These are phyloP conservation scores for Bombus picipes DNA, from an alignment of 1,140 invertebrate species.

Conservation along the genomic window DNA sequence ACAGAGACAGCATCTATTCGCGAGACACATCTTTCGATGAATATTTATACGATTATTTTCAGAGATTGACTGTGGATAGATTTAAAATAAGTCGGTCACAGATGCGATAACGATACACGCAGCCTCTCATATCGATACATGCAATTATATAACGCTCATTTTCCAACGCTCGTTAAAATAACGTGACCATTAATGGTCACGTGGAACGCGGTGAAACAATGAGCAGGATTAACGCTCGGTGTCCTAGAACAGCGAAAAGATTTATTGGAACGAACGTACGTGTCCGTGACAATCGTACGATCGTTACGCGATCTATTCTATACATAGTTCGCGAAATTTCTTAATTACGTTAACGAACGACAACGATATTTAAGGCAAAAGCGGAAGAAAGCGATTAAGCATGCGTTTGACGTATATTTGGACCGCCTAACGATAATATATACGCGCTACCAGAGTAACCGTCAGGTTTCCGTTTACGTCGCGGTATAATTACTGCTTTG, in stretches of 20 bases:
- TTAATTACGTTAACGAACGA: background rate
- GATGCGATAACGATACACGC: background rate
- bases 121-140: background rate
- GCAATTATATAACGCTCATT: conserved; percentile 14
- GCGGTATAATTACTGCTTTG: conserved; percentile 11
- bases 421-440: conserved; percentile 23
- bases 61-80: background rate
- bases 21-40: conserved; percentile 5
- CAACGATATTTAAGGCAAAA: background rate
- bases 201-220: background rate
- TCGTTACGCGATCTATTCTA: background rate
- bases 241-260: background rate
- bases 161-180: conserved; percentile 21
- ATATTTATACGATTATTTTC: conserved; percentile 34
- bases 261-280: background rate
- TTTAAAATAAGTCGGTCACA: background rate
- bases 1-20: conserved; percentile 23
- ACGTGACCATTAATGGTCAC: conserved; percentile 21
- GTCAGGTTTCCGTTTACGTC: conserved; percentile 14
- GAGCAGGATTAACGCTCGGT: background rate
- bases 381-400: background rate
- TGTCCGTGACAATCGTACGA: background rate
- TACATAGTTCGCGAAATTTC: background rate
- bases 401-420: background rate
- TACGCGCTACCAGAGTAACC: conserved; percentile 15